phyloP scores from a whole-genome alignment of 1,140 invertebrate species.

The Heliothis virescens region DNA sequence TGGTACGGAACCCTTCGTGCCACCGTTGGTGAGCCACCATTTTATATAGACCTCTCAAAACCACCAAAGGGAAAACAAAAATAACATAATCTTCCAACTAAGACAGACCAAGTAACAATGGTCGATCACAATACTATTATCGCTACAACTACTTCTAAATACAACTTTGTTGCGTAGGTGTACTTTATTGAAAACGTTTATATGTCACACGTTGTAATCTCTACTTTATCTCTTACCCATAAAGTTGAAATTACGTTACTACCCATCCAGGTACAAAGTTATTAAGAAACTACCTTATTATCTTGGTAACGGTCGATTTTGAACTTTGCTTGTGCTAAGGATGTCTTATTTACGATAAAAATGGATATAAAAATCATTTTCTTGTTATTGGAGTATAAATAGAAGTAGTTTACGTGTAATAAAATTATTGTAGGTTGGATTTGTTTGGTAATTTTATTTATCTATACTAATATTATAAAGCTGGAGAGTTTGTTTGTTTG shows the following conservation, averaged over 20 bases:
- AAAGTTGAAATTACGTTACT: background rate
- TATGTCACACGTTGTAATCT: background rate
- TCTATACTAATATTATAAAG: too few species aligned
- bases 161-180: slow-evolving; percentile 48
- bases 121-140: slow-evolving; percentile 30
- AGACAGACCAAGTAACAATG: slow-evolving; percentile 2
- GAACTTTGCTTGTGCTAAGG: slow-evolving; percentile 7
- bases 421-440: background rate
- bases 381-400: background rate
- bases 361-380: background rate
- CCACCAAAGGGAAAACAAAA: background rate
- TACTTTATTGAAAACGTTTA: slow-evolving; percentile 33
- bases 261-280: background rate
- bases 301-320: slow-evolving; percentile 34
- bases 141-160: slow-evolving; percentile 32
- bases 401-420: background rate
- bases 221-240: background rate
- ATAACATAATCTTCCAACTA: background rate
- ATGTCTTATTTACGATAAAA: slow-evolving; percentile 10
- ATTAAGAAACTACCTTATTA: slow-evolving; percentile 8
- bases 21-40: slow-evolving; percentile 4
- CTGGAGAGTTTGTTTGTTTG: too few species aligned
- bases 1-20: too few species aligned
- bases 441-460: background rate
- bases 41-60: background rate